Evolutionary conservation across 53 echinoderm and acorn worm genomes (phyloP).

Genomic region (Zoroaster sp.): DNA sequence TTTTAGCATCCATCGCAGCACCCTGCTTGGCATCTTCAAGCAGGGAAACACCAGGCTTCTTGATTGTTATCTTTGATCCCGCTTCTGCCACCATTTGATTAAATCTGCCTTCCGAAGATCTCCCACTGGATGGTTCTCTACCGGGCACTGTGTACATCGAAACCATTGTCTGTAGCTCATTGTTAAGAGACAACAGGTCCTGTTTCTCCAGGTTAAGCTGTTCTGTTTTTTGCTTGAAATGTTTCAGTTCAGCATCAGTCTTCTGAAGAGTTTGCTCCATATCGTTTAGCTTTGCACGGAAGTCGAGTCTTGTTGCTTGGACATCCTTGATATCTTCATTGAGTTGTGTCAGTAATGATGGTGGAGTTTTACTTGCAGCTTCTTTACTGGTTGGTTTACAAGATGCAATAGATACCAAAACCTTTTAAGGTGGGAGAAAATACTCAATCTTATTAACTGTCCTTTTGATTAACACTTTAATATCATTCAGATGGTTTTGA

Average conservation of each 20-base stretch:
- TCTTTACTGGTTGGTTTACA: background rate
- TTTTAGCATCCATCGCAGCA: background rate
- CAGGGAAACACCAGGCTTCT: background rate
- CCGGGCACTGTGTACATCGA: background rate
- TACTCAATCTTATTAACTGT: background rate
- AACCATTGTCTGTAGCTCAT: constrained; percentile 39
- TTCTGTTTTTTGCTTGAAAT: background rate
- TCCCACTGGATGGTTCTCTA: background rate
- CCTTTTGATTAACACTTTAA: no score
- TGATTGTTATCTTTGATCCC: background rate
- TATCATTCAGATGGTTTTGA: no score
- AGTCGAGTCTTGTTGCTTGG: constrained; percentile 48
- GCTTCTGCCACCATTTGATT: background rate
- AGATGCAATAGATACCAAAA: background rate
- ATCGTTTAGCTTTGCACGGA: background rate
- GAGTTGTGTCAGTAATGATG: constrained; percentile 46
- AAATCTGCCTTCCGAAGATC: background rate
- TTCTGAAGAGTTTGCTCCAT: constrained; percentile 42
- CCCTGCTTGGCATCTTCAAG: background rate
- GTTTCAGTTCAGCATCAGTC: constrained; percentile 25
- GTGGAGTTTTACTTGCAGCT: background rate
- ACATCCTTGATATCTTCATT: constrained; percentile 43
- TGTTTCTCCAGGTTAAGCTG: constrained; percentile 32
- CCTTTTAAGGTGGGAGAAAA: background rate
- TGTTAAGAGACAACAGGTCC: constrained; percentile 44